Evolutionary conservation across 2,888 invertebrate genomes (phyloP).

Genomic region (Saturnia pavonia): DNA sequence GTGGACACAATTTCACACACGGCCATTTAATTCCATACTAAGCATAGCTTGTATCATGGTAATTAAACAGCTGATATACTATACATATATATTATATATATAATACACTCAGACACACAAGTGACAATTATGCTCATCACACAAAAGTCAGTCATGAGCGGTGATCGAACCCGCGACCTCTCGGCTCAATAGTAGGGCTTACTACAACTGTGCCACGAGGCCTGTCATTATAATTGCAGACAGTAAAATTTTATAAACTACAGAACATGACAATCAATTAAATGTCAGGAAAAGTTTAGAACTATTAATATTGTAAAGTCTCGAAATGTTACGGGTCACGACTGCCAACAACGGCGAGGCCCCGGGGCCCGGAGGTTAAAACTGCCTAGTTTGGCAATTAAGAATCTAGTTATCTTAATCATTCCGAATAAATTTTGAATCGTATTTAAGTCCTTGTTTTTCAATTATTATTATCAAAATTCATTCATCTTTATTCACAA

Average conservation of each 20-base stretch:
- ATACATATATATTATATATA: too few relatives aligned
- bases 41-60: too few relatives aligned
- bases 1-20: too few relatives aligned
- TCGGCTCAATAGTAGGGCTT: too few relatives aligned
- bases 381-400: constrained; percentile 9
- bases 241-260: not conserved
- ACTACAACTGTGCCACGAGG: too few relatives aligned
- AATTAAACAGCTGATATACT: too few relatives aligned
- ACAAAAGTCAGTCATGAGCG: too few relatives aligned
- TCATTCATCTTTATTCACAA: not conserved
- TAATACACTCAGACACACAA: too few relatives aligned
- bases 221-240: too few relatives aligned
- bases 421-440: not conserved
- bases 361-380: not conserved
- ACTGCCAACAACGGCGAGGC: not conserved
- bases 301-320: constrained; percentile 1
- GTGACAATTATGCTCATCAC: too few relatives aligned
- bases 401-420: constrained; percentile 11
- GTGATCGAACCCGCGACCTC: too few relatives aligned
- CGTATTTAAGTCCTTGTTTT: not conserved
- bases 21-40: too few relatives aligned
- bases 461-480: not conserved
- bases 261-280: not conserved
- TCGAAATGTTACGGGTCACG: not conserved
- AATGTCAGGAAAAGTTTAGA: not conserved